phyloP scores from a whole-genome alignment of 2,797 vertebrate species.

The Tympanoctomys barrerae region DNA sequence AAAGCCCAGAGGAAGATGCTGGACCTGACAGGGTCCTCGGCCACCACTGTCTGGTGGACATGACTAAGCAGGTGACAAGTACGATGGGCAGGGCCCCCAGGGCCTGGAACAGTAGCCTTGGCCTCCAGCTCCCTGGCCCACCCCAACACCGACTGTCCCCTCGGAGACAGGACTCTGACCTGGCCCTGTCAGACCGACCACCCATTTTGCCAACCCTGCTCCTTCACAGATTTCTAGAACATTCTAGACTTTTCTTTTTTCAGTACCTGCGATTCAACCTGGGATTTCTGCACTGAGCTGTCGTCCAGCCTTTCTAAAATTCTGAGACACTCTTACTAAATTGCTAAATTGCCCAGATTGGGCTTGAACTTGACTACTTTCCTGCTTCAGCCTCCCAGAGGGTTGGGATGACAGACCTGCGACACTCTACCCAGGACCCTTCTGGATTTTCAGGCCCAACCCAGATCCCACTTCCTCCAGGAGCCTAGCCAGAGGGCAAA shows the following conservation, averaged over 20 bases:
- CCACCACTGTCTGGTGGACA: background rate
- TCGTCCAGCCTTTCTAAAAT: background rate
- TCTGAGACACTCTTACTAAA: background rate
- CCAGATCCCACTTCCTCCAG: background rate
- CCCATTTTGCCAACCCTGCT: background rate
- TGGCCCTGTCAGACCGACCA: background rate
- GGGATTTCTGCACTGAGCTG: background rate
- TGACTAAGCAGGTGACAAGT: background rate
- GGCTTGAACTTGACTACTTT: background rate
- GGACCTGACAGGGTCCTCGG: too few species aligned
- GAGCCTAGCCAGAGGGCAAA: background rate
- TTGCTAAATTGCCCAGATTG: background rate
- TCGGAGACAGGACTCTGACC: background rate
- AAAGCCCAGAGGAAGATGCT: background rate
- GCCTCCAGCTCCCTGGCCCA: background rate
- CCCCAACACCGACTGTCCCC: background rate
- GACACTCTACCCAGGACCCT: background rate
- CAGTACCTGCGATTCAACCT: background rate
- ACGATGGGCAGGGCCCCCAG: background rate
- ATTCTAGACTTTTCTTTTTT: background rate
- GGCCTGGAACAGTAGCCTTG: rapidly evolving
- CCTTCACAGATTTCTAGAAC: constrained; percentile 7
- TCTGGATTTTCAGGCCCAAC: background rate
- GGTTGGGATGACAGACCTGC: background rate
- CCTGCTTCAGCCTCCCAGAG: background rate